Evolutionary conservation across 1,140 invertebrate genomes (phyloP), one percentile per base, ranked within the genome.

Genomic region (Helicoverpa armigera): DNA sequence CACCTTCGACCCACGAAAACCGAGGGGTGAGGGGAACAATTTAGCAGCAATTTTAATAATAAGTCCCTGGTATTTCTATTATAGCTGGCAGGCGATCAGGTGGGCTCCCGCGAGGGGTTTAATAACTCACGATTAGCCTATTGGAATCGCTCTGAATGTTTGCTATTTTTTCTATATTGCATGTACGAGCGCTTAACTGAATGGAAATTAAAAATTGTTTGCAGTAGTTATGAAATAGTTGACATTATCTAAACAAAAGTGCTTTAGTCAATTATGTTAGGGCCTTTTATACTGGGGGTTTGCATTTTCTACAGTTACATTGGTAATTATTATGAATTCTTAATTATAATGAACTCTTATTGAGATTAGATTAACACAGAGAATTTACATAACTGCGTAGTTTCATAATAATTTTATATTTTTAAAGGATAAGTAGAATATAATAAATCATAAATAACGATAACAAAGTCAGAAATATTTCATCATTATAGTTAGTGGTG

Each of bases 31-130:
- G 89, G 91, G 90, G 94, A 95, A 90, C 94, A 95, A 95, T 95
- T 95, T 94, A 95, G 88, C 91, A 95, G 95, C 94, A 95, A 95
- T 95, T 95, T 95, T 95, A 95, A 95, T 95, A 95, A 95, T 95
- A 95, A 95, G 94, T 94, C 92, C 90, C 90, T 82, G 94, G 94
- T 89, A 95, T 95, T 95, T 94, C 92, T 94, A 95, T 95, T 95
- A 95, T 93, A 91, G 89, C 91, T 86, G 90, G 89, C 91, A 89
- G 90, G 88, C 92, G 90, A 94, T 94, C 94, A 94, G 92, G 92
- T 95, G 92, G 92, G 91, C 79, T 86, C 87, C 84, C 84, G 84
- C 88, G 88, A 90, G 88, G 90, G 91, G 91, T 92, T 94, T 95
- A 93, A 94, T 94, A 94, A 94, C 90, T 94, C 87, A 86, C 88